A percentile compares a stretch with the other conserved stretches of the same genome.
Evolutionary conservation across 2,888 invertebrate genomes (phyloP).

Genomic region (Rosalia funebris): DNA sequence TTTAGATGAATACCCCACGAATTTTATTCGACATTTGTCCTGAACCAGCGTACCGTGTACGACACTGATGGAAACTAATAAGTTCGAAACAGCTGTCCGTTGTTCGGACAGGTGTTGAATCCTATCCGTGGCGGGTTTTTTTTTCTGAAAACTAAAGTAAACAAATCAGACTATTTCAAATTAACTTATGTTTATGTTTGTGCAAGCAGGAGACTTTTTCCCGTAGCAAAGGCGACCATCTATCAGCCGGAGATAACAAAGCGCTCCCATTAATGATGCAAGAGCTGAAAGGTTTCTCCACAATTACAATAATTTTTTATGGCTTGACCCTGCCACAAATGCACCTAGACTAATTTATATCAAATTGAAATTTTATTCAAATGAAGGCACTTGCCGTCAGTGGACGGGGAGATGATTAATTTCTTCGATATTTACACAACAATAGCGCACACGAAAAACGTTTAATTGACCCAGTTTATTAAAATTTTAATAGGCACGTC

Average conservation of each 20-base stretch:
- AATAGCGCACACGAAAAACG: conserved; percentile 24
- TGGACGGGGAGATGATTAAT: conserved; percentile 27
- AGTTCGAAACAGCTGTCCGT: too few species aligned
- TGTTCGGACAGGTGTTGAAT: too few species aligned
- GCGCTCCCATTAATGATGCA: not conserved
- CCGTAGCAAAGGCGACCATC: too few species aligned
- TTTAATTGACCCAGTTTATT: conserved; percentile 33
- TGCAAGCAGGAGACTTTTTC: too few species aligned
- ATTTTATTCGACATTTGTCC: too few species aligned
- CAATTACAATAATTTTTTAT: conserved; percentile 12
- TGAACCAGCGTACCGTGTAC: too few species aligned
- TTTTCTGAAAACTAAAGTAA: too few species aligned
- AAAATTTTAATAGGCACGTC: conserved; percentile 31
- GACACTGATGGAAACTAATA: too few species aligned
- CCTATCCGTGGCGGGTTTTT: too few species aligned
- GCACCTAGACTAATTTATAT: conserved; percentile 34
- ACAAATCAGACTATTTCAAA: too few species aligned
- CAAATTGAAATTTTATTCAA: conserved; percentile 31
- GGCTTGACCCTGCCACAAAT: conserved; percentile 8
- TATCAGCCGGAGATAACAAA: not conserved
- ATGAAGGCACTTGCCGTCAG: conserved; percentile 16
- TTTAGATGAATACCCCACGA: too few species aligned
- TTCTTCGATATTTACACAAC: conserved; percentile 23
- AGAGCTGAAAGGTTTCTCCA: not conserved
- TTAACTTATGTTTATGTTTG: too few species aligned